Evolutionary conservation across 2,888 invertebrate species (phyloP), one percentile per base, ranked within the genome.

Genomic region (Drosophila helvetica): DNA sequence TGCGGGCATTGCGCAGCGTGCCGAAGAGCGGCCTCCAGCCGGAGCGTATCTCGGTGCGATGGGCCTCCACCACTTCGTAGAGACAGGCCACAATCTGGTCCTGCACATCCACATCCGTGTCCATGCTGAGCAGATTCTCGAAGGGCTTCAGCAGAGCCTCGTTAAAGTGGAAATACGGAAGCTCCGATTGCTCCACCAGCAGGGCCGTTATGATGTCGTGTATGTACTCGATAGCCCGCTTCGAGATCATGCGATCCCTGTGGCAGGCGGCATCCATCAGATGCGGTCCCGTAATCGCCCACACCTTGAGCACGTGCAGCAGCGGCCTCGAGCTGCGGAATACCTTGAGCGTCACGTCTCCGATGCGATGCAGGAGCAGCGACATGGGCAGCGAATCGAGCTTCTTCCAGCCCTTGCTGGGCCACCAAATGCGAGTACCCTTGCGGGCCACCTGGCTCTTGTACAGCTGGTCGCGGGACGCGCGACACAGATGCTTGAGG

Each of bases 11-110:
- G 19, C 98, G 94, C 48, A 99, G 92, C 0, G 98, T 98, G 12
- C 98, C 98, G 90, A 99, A 99, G 1, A 99, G 93, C 0, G 99
- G 98, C 59, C 98, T 94, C 99, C 99, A 99, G 0, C 99, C 99
- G 0, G 98, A 98, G 78, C 97, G 95, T 47, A 99, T 98, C 93
- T 98, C 98, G 69, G 96, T 96, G 81, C 97, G 94, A 91, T 97
- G 98, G 0, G 97, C 97, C 92, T 98, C 98, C 0, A 99, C 98
- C 85, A 99, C 97, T 92, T 98, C 98, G 91, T 98, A 98, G 53
- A 99, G 95, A 81, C 98, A 98, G 60, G 97, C 97, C 50, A 99
- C 97, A 83, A 99, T 98, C 93, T 95, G 95, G 91, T 95, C 95
- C 77, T 86, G 82, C 46, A 98, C 97, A 91, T 99, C 98, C 66